Base-by-base conservation (phyloP, 2,797 vertebrate species). In the Crocidura indochinensis region DNA sequence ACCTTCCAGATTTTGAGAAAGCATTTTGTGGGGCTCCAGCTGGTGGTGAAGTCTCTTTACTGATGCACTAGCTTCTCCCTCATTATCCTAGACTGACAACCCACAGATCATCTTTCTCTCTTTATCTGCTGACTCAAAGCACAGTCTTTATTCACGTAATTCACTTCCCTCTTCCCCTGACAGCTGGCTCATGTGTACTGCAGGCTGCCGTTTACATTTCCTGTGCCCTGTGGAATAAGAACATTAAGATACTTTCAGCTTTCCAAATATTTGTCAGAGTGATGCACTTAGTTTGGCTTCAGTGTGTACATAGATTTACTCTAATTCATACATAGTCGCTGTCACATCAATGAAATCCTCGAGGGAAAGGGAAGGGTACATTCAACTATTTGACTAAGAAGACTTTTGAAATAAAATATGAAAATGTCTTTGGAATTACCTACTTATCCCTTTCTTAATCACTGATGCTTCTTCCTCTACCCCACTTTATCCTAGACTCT, bases 191-290 rank as follows among this genome's bases (percentile, higher is more conserved):
- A 0, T 4, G n/a, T 27, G 3, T 15, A n/a, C 38, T 26, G 8
- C 14, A 68, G 65, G 38, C 15, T 51, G n/a, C 14, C 81, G 44
- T 46, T 77, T 26, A 12, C n/a, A 51, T 31, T 87, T 71, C 38
- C 53, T 65, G 19, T 31, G 38, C 8, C n/a, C 60, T 77, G 8
- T 3, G 6, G 12, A 29, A 31, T 56, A 38, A 84, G 65, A 87
- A 69, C 26, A 68, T 51, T 64, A 83, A 72, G 64, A 64, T 51
- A 76, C 24, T 67, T 79, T 81, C 81, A n/a, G 27, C 31, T 87
- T 74, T 75, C 46, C n/a, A 72, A 68, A 67, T 84, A 78, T 73
- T 74, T 88, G 56, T 88, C 64, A 49, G 27, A 60, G 24, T 67
- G 26, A 44, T 86, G 31, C 76, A 75, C 9, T 56, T 44, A 38